Percentiles rank a stretch among this genome's conserved stretches.
Evolutionary conservation across 2,888 invertebrate genomes (phyloP).

Genomic region (Nephrotoma flavescens): DNA sequence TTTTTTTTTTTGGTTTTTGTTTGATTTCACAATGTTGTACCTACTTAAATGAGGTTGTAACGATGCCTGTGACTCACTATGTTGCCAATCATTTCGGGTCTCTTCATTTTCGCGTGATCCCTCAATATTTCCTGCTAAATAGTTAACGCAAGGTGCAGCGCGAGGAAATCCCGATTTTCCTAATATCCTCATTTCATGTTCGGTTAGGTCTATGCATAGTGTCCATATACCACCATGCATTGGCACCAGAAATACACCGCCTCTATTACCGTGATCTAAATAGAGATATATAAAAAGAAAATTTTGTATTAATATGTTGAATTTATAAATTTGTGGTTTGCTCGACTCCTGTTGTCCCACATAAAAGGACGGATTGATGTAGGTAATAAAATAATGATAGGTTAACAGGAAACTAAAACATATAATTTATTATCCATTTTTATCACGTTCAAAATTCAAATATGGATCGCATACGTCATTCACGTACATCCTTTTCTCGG

Average conservation of each 20-base stretch:
- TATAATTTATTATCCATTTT: neutral
- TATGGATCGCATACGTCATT: neutral
- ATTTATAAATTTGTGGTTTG: neutral
- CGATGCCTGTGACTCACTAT: slow-evolving; percentile 43
- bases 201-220: slow-evolving; percentile 66
- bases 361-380: neutral
- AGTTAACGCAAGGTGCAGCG: slow-evolving; percentile 62
- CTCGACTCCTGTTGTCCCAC: neutral
- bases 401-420: neutral
- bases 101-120: slow-evolving; percentile 46
- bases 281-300: neutral
- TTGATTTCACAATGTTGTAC: slow-evolving; percentile 12
- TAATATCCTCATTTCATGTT: slow-evolving; percentile 55
- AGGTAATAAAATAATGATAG: neutral
- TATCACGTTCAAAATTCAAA: neutral
- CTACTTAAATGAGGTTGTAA: slow-evolving; percentile 33
- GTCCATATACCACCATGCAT: slow-evolving; percentile 90
- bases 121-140: slow-evolving; percentile 39
- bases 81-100: slow-evolving; percentile 65
- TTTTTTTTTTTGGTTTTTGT: neutral
- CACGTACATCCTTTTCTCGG: neutral
- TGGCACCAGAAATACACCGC: slow-evolving; percentile 58
- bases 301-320: neutral
- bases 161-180: slow-evolving; percentile 49
- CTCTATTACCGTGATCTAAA: slow-evolving; percentile 33